Conservation (phyloP, 2,113 vertebrate species). For the Lampris megalopsis region DNA sequence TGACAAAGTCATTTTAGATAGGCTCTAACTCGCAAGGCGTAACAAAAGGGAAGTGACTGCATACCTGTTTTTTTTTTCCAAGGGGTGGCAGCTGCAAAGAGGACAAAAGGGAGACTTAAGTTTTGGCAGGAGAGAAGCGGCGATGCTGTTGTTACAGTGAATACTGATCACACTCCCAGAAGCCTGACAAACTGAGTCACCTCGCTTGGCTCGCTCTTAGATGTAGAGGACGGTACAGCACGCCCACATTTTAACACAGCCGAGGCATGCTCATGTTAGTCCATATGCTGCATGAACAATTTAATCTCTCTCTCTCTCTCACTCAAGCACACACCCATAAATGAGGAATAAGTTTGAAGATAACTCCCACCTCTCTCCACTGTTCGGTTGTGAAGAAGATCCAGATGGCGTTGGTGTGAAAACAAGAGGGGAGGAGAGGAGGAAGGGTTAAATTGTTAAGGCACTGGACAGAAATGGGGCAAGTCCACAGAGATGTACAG, state of each 20-base stretch:
- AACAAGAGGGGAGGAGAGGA: conserved; percentile 56
- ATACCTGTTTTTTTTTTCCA: conserved; percentile 95
- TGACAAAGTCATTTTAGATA: conserved; percentile 44
- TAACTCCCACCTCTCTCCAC: conserved; percentile 83
- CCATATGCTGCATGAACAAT: conserved; percentile 42
- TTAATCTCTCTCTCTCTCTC: conserved; percentile 12
- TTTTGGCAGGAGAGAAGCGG: conserved; percentile 74
- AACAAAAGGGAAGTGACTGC: conserved; percentile 46
- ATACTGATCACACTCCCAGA: conserved; percentile 72
- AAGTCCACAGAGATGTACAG: conserved; percentile 26
- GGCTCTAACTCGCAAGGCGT: conserved; percentile 35
- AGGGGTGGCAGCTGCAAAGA: conserved; percentile 86
- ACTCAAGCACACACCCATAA: conserved; percentile 29
- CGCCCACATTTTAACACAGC: conserved; percentile 33
- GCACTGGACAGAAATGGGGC: conserved; percentile 29
- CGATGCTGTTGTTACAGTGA: conserved; percentile 62
- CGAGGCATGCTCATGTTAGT: conserved; percentile 37
- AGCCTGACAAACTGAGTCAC: conserved; percentile 70
- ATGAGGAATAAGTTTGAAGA: conserved; percentile 39
- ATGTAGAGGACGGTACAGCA: conserved; percentile 47
- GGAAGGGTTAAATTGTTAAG: conserved; percentile 62
- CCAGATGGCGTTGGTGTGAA: conserved; percentile 51
- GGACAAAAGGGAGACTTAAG: conserved; percentile 77
- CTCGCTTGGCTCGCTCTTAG: conserved; percentile 32
- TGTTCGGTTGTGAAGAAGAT: conserved; percentile 57